These are phyloP conservation scores for Eupleurogrammus muticus DNA, from an alignment of 2,797 vertebrate species.

Conservation along the genomic window DNA sequence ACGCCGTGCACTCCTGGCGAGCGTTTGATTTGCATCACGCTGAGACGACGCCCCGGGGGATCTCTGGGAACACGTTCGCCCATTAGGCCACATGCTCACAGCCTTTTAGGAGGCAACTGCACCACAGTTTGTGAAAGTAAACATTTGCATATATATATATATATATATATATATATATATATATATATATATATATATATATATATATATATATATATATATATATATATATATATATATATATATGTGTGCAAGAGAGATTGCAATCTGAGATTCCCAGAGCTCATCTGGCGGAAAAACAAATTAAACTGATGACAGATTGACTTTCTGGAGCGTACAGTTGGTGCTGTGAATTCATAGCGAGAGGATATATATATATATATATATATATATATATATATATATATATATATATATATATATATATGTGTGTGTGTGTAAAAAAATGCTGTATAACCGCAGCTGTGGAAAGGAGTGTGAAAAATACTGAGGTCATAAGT, in stretches of 20 bases:
- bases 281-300: constrained; percentile 47
- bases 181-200: no score
- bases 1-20: constrained; percentile 10
- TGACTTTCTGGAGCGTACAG: constrained; percentile 36
- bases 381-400: constrained; percentile 9
- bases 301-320: constrained; percentile 44
- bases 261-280: constrained; percentile 28
- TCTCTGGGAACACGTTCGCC: constrained; percentile 30
- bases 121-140: constrained; percentile 21
- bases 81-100: constrained; percentile 34
- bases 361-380: constrained; percentile 20
- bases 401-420: constrained; percentile 2
- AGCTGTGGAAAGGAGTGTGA: not conserved
- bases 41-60: constrained; percentile 22
- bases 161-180: no score
- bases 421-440: no score
- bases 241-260: no score
- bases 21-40: constrained; percentile 31
- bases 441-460: not conserved
- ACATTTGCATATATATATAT: no score
- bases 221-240: no score
- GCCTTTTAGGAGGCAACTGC: constrained; percentile 38
- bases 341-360: constrained; percentile 9
- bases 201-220: no score
- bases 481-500: not conserved